phyloP scores from a whole-genome alignment of 2,888 invertebrate species.

The Colletes collaris region DNA sequence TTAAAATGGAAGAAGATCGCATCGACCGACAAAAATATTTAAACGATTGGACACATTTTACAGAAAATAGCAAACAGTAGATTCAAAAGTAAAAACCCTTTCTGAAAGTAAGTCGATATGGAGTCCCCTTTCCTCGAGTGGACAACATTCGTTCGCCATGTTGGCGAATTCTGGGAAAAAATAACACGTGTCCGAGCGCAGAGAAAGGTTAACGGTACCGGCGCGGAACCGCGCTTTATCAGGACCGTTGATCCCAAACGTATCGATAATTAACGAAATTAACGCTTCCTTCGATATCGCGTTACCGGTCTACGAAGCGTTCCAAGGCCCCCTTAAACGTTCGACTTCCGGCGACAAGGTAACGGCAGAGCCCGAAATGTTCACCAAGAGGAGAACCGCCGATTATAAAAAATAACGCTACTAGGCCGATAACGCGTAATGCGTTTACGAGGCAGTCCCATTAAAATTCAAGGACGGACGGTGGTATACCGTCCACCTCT shows the following conservation, averaged over 20 bases:
- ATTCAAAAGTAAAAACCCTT: too few species aligned
- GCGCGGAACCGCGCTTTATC: slow-evolving; percentile 44
- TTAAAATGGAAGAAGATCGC: background rate
- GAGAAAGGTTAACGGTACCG: slow-evolving; percentile 49
- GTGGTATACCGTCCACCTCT: background rate
- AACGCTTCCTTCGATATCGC: slow-evolving; percentile 52
- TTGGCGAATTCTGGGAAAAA: slow-evolving; percentile 27
- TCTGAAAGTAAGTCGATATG: too few species aligned
- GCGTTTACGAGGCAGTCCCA: slow-evolving; percentile 27
- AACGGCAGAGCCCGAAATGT: background rate
- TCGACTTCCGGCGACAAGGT: slow-evolving; percentile 15
- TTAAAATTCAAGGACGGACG: slow-evolving; percentile 43
- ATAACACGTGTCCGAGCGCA: slow-evolving; percentile 16
- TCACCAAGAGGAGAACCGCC: background rate
- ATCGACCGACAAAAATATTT: background rate
- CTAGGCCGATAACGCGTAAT: slow-evolving; percentile 33
- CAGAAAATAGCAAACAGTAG: too few species aligned
- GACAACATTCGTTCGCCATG: background rate
- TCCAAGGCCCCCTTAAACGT: slow-evolving; percentile 15
- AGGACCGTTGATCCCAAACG: slow-evolving; percentile 35
- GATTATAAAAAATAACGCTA: slow-evolving; percentile 15
- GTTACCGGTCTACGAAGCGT: slow-evolving; percentile 25
- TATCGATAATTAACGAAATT: slow-evolving; percentile 55
- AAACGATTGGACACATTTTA: too few species aligned
- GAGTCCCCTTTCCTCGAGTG: background rate